A percentile compares a stretch with the other conserved stretches of the same genome.
Evolutionary conservation across 2,113 vertebrate species (phyloP).

Genomic region (Ornithorhynchus anatinus): DNA sequence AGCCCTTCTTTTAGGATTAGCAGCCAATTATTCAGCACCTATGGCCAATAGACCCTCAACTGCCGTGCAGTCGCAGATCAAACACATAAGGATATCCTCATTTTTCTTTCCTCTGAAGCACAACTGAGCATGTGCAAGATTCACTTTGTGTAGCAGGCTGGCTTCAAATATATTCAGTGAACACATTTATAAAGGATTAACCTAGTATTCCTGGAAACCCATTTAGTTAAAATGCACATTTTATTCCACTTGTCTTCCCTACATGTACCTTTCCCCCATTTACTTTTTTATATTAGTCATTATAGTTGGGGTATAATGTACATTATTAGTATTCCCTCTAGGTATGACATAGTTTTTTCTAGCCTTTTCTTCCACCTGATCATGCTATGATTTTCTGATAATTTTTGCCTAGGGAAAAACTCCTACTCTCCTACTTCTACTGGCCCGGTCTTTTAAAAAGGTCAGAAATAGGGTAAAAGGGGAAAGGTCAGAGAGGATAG

Average conservation of each 20-base stretch:
- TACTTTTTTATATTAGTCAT: slow-evolving; percentile 39
- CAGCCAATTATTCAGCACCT: slow-evolving; percentile 42
- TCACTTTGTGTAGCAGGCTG: slow-evolving; percentile 51
- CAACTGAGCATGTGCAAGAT: slow-evolving; percentile 41
- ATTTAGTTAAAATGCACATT: slow-evolving; percentile 56
- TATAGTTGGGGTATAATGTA: slow-evolving; percentile 24
- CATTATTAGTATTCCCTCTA: slow-evolving; percentile 33
- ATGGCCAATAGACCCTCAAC: slow-evolving; percentile 45
- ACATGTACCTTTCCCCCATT: slow-evolving; percentile 31
- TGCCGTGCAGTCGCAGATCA: slow-evolving; percentile 45
- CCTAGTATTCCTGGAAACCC: slow-evolving; percentile 47
- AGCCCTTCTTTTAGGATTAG: slow-evolving; percentile 41
- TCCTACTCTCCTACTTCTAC: too few species aligned
- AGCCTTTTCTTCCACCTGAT: slow-evolving; percentile 33
- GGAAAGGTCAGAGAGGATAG: too few species aligned
- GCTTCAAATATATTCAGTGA: slow-evolving; percentile 63
- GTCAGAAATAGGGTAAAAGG: too few species aligned
- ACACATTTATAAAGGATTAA: slow-evolving; percentile 62
- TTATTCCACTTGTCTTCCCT: slow-evolving; percentile 51
- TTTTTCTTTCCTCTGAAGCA: slow-evolving; percentile 35
- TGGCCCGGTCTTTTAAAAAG: slow-evolving; percentile 25
- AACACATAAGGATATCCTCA: slow-evolving; percentile 35
- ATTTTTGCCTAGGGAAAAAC: slow-evolving; percentile 31
- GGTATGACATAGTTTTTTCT: slow-evolving; percentile 1
- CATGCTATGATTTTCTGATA: slow-evolving; percentile 26